A percentile compares a stretch with the other conserved stretches of the same genome.
phyloP scores from a whole-genome alignment of 2,113 vertebrate species.

The Apodemus speciosus region DNA sequence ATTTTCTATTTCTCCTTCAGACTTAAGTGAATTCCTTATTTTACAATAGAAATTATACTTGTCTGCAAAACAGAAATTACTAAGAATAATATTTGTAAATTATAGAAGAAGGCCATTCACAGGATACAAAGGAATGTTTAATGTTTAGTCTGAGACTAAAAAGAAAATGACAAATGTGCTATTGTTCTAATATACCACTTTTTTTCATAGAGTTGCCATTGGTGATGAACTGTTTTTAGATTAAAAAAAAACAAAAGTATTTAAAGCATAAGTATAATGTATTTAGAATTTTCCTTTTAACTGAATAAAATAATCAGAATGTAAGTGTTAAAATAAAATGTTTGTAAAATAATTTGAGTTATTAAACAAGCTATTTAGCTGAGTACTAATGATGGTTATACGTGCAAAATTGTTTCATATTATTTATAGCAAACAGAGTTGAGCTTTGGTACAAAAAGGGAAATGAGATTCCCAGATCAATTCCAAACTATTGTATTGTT shows the following conservation, averaged over 20 bases:
- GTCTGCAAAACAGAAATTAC: background rate
- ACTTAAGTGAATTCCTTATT: background rate
- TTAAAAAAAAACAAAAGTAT: background rate
- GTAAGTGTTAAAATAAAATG: slow-evolving; percentile 26
- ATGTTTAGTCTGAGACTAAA: background rate
- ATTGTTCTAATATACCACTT: background rate
- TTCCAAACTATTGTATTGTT: slow-evolving; percentile 73
- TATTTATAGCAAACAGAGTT: slow-evolving; percentile 66
- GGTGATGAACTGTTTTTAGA: background rate
- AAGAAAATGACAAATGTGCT: background rate
- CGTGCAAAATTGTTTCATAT: slow-evolving; percentile 65
- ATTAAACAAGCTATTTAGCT: slow-evolving; percentile 54
- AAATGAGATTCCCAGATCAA: slow-evolving; percentile 81
- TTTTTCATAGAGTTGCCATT: background rate
- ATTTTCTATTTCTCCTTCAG: background rate
- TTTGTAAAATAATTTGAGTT: slow-evolving; percentile 59
- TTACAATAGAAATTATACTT: background rate
- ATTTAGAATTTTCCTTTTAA: background rate
- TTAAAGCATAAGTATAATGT: background rate
- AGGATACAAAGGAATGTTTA: background rate
- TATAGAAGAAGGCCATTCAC: background rate
- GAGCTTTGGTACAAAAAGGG: slow-evolving; percentile 59
- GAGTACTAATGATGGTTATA: slow-evolving; percentile 48
- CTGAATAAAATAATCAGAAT: background rate
- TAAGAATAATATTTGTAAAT: background rate